Evolutionary conservation across 2,888 invertebrate genomes (phyloP).

Genomic region (Himalopsyche kuldschensis): DNA sequence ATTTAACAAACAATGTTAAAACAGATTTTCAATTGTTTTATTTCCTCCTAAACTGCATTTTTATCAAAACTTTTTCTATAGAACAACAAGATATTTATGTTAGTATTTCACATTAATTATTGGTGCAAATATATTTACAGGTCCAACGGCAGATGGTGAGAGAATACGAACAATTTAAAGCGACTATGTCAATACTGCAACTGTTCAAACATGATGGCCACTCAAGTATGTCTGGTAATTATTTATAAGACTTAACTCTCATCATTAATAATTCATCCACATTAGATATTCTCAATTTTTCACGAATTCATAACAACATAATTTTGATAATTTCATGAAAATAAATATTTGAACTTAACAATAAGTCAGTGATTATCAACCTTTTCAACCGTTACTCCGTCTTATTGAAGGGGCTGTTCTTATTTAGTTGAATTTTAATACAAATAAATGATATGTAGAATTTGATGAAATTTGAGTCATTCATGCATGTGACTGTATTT

Average conservation of each 20-base stretch:
- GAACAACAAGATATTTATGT: too few relatives aligned
- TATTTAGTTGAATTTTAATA: too few relatives aligned
- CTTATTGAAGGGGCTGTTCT: not conserved
- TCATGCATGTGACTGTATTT: too few relatives aligned
- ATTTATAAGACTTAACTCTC: not conserved
- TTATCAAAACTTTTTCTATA: too few relatives aligned
- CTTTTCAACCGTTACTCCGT: not conserved
- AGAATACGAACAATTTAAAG: slow-evolving; percentile 90
- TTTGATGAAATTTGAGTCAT: too few relatives aligned
- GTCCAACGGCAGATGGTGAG: slow-evolving; percentile 85
- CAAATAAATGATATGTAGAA: too few relatives aligned
- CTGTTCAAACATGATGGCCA: slow-evolving; percentile 71
- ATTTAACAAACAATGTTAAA: not conserved
- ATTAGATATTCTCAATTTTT: not conserved
- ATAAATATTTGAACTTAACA: not conserved
- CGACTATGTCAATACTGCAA: slow-evolving; percentile 73
- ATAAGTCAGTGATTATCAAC: too few relatives aligned
- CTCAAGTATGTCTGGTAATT: slow-evolving; percentile 46
- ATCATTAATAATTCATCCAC: not conserved
- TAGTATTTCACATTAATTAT: too few relatives aligned
- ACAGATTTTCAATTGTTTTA: not conserved
- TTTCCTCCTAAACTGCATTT: not conserved
- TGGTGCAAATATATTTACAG: slow-evolving; percentile 50
- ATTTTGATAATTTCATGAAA: not conserved
- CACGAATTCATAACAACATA: not conserved